These are phyloP conservation scores for Oreortyx pictus DNA, from an alignment of 2,797 vertebrate genomes.

Conservation along the genomic window DNA sequence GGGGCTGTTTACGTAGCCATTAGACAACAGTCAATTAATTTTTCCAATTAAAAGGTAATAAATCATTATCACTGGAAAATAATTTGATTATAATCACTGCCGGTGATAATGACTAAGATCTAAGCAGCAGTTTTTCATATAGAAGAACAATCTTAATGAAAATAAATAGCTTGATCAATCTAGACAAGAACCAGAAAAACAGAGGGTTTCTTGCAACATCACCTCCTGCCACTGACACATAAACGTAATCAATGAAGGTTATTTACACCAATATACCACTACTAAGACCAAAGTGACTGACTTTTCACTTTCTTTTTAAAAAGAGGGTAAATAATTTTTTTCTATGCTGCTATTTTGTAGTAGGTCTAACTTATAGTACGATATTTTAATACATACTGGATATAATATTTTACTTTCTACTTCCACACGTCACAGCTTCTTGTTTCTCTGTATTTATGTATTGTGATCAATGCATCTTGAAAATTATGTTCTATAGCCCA, in stretches of 20 bases:
- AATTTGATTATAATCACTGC: conserved; percentile 20
- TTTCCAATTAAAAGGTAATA: conserved; percentile 4
- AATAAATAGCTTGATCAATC: conserved; percentile 37
- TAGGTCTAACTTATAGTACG: background rate
- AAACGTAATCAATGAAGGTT: background rate
- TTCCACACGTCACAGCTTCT: background rate
- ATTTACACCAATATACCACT: background rate
- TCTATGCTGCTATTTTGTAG: background rate
- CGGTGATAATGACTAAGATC: conserved; percentile 10
- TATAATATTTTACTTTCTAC: conserved; percentile 1
- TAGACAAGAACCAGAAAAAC: conserved; percentile 8
- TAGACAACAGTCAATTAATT: conserved; percentile 13
- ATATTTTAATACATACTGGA: background rate
- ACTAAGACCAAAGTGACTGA: background rate
- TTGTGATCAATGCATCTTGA: background rate
- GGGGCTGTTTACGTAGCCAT: conserved; percentile 6
- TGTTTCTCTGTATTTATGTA: background rate
- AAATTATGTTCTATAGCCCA: background rate
- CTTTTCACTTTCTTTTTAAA: background rate
- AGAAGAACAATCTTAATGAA: conserved; percentile 32
- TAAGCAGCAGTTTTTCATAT: background rate
- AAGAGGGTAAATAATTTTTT: background rate
- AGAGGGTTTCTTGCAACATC: background rate
- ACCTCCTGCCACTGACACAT: background rate
- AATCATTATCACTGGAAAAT: conserved; percentile 31